Evolutionary conservation across 2,797 vertebrate genomes (phyloP), one percentile per base, ranked within the genome.

Genomic region (Babyrousa celebensis): DNA sequence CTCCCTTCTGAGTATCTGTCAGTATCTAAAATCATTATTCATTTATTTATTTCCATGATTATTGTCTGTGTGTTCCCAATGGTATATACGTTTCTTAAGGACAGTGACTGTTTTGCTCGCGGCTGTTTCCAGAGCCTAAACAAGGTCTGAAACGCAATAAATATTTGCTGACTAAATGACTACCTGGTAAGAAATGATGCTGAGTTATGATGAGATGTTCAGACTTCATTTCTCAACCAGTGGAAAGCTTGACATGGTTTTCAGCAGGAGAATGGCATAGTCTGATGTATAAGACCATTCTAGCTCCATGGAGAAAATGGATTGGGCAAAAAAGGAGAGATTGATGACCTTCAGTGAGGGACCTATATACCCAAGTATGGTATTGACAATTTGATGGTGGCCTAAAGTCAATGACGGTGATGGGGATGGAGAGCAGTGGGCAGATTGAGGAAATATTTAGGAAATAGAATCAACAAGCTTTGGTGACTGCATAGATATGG

Each of bases 111-210:
- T 36, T 79, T 83, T 77, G 12, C 40, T 90, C 23, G 56, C 29
- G 52, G 67, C 68, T 84, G 0, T 79, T 10, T 88, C 54, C 32
- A 77, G 63, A 78, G 14, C 29, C 60, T 86, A 63, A 80, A 94
- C 23, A 92, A 71, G 36, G 40, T 52, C 68, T 65, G 54, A 58
- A 56, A 86, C 15, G 43, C 7, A 25, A 18, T 1, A 93, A 74
- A 43, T 70, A 68, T 32, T 40, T 93, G 83, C 36, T 77, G 32
- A 93, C 36, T 54, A 63, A 89, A 93, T 77, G 21, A 89, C 16
- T 63, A 72, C 68, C 15, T 62, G 18, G 18, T 43, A 29, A 75
- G 63, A 92, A 83, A 65, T 25, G 25, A 71, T 74, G 32, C 62
- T 88, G 27, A 3, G 9, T 36, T 72, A 58, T 14, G 7, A 7